phyloP scores from a whole-genome alignment of 2,888 invertebrate genomes.

The Camponotus fellah region DNA sequence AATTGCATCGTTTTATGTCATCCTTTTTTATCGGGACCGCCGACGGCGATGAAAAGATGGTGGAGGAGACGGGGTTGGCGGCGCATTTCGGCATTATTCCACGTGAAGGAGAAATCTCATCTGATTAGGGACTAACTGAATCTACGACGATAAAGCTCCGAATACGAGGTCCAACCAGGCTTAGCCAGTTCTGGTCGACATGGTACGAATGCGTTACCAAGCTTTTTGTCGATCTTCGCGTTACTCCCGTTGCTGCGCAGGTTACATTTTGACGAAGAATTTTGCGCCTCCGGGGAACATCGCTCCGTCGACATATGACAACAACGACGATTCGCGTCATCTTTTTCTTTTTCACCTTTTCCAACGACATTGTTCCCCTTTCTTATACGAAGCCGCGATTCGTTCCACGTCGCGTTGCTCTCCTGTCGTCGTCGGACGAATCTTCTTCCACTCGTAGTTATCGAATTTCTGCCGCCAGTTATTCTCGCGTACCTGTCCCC shows the following conservation, averaged over 20 bases:
- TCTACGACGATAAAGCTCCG: constrained; percentile 77
- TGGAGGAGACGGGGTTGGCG: not conserved
- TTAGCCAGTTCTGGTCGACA: constrained; percentile 58
- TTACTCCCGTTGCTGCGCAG: constrained; percentile 33
- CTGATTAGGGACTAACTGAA: constrained; percentile 69
- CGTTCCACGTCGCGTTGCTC: constrained; percentile 52
- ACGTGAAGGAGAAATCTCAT: constrained; percentile 51
- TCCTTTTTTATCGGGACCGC: constrained; percentile 6
- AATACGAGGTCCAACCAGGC: constrained; percentile 71
- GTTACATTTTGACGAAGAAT: constrained; percentile 58
- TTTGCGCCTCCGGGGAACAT: constrained; percentile 39
- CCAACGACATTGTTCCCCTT: constrained; percentile 32
- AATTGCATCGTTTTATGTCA: constrained; percentile 60
- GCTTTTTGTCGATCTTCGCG: constrained; percentile 75
- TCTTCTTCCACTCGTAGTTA: constrained; percentile 73
- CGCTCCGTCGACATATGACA: constrained; percentile 25
- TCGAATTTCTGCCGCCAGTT: constrained; percentile 70
- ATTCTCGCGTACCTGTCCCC: constrained; percentile 53
- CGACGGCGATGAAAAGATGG: not conserved
- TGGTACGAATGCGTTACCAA: constrained; percentile 65
- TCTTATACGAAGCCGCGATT: constrained; percentile 45
- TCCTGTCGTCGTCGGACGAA: constrained; percentile 54
- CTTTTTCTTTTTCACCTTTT: not conserved
- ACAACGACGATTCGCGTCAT: constrained; percentile 31
- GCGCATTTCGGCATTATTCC: constrained; percentile 15